Evolutionary conservation across 2,888 invertebrate genomes (phyloP), one percentile per base, ranked within the genome.

Genomic region (Scaptomyza tumidula): DNA sequence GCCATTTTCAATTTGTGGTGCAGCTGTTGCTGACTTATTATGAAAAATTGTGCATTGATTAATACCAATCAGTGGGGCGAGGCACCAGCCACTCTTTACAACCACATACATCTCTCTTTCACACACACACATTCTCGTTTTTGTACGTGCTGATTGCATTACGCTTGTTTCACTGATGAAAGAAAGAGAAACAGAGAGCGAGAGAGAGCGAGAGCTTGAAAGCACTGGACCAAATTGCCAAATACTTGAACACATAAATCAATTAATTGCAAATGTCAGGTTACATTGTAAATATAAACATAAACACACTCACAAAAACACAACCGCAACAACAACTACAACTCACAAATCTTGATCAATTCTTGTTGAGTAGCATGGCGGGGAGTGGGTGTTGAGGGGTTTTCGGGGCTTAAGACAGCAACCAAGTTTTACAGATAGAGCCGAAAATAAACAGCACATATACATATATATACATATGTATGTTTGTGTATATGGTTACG

Each of bases 261-360:
- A 89, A 83, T 83, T 83, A 87, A 89, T 89, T 78, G 64, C 50
- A 55, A 63, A 70, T 85, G 83, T 87, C 83, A 89, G 50, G 65
- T 68, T 61, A 71, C 85, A 83, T 67, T 82, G 82, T 77, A 69
- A 70, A 80, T 63, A 83, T 73, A 88, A 83, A 57, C 69, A 77
- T 43, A 63, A 73, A 52, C 65, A 59, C 37, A 41, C 48, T 45
- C 27, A 46, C 16, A 46, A 11, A 10, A 11, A 11, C 37, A 16
- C 43, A 45, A 64, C 59, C n/a, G 35, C 24, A 50, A 43, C 29
- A 27, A 58, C 63, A 59, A 44, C 57, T 52, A 44, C 6, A 27
- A 19, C 71, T 24, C 55, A 66, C 76, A 76, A 66, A 80, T 76
- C 80, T 76, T 80, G 61, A 80, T 76, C 66, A 76, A 78, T 68